These are phyloP conservation scores for Drosophila demipolita DNA, from an alignment of 2,888 invertebrate genomes.

Conservation along the genomic window DNA sequence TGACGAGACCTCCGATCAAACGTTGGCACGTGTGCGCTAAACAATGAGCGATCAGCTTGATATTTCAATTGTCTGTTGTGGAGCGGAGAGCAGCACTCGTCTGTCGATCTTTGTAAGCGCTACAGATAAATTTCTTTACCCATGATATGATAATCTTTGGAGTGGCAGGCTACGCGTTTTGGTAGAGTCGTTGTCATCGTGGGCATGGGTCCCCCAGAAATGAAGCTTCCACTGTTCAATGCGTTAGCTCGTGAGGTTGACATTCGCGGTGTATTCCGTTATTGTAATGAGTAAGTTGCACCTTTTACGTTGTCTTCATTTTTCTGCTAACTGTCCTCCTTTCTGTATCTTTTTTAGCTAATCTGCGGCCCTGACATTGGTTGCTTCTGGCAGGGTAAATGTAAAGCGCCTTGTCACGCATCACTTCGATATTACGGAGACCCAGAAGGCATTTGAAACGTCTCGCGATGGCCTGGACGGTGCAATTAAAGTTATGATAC, in stretches of 20 bases:
- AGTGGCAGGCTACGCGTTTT: constrained; percentile 91
- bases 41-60: constrained; percentile 89
- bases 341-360: constrained; percentile 87
- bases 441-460: constrained; percentile 93
- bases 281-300: constrained; percentile 92
- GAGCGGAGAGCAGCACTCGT: constrained; percentile 91
- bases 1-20: constrained; percentile 87
- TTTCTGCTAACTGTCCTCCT: neutral
- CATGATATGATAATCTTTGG: constrained; percentile 25
- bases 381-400: constrained; percentile 91
- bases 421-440: constrained; percentile 91
- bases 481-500: constrained; percentile 95
- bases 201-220: constrained; percentile 93
- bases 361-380: constrained; percentile 91
- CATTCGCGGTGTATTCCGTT: constrained; percentile 96
- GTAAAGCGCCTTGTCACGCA: constrained; percentile 94
- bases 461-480: constrained; percentile 90
- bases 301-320: constrained; percentile 52
- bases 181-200: constrained; percentile 95
- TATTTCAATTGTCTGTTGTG: constrained; percentile 94
- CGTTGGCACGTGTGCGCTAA: constrained; percentile 87
- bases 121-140: neutral
- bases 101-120: constrained; percentile 90
- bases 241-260: constrained; percentile 95
- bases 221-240: constrained; percentile 92